A percentile compares a stretch with the other conserved stretches of the same genome.
phyloP scores from a whole-genome alignment of 2,888 invertebrate genomes.

The Drosophila gaucha region DNA sequence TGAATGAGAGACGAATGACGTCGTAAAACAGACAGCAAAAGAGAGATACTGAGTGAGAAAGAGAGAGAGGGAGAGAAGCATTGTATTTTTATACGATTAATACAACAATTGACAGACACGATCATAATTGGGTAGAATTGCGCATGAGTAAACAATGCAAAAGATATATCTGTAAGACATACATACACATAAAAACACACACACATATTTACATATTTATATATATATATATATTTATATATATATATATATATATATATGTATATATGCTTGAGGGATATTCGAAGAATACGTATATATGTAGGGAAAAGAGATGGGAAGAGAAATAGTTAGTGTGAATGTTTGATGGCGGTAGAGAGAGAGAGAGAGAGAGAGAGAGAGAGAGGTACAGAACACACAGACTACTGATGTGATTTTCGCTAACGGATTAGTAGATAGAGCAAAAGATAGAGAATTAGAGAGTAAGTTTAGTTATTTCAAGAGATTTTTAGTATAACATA shows the following conservation, averaged over 20 bases:
- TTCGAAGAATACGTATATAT: too few species aligned
- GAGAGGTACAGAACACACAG: constrained; percentile 22
- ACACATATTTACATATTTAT: not conserved
- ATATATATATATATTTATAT: not conserved
- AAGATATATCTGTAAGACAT: constrained; percentile 28
- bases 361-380: constrained; percentile 12
- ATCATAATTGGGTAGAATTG: constrained; percentile 22
- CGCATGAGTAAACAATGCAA: constrained; percentile 26
- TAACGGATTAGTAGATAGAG: constrained; percentile 22
- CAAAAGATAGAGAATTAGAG: not conserved
- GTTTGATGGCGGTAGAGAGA: constrained; percentile 2
- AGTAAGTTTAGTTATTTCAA: constrained; percentile 11
- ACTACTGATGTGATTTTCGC: constrained; percentile 22
- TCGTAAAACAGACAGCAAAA: constrained; percentile 9
- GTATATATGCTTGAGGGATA: constrained; percentile 11
- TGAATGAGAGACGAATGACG: constrained; percentile 7
- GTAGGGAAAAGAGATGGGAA: not conserved
- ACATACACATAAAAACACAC: not conserved
- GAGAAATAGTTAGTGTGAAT: constrained; percentile 1
- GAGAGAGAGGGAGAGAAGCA: constrained; percentile 27
- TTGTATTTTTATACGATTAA: constrained; percentile 44
- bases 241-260: not conserved
- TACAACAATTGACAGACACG: constrained; percentile 53
- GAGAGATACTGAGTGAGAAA: constrained; percentile 26
- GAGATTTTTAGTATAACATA: constrained; percentile 2